phyloP scores from a whole-genome alignment of 2,797 vertebrate species.

The Crocidura indochinensis region DNA sequence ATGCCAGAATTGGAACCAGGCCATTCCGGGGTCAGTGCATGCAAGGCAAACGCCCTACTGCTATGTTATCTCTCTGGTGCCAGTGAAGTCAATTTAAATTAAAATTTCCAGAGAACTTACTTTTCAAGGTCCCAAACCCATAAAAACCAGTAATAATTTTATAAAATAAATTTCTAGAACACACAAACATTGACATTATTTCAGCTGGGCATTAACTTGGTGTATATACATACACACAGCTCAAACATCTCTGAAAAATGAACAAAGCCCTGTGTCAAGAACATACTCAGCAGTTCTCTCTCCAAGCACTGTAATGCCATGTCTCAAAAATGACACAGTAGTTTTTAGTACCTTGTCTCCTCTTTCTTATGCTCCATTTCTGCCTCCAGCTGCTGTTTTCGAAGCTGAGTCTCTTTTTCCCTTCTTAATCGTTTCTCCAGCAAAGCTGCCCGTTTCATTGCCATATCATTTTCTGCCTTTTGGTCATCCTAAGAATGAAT shows the following conservation, averaged over 20 bases:
- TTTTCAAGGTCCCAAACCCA: neutral
- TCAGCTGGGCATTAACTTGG: no score
- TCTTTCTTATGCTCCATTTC: conserved; percentile 97
- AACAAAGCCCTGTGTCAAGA: no score
- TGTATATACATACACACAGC: no score
- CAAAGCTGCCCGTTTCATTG: conserved; percentile 96
- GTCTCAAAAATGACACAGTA: neutral
- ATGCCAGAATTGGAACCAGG: no score
- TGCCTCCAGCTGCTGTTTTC: conserved; percentile 95
- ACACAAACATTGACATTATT: no score
- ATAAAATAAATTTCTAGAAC: no score
- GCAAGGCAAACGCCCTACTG: no score
- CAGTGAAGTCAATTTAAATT: neutral
- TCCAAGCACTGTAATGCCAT: neutral
- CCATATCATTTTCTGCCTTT: conserved; percentile 97
- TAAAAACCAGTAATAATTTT: no score
- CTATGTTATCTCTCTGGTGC: no score
- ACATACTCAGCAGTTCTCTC: no score
- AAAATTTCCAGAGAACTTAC: conserved; percentile 40
- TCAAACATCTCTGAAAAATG: neutral
- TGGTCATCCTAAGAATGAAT: conserved; percentile 94
- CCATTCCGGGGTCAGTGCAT: no score
- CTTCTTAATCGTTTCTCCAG: conserved; percentile 97
- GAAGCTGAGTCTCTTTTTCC: conserved; percentile 96
- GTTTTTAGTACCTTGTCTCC: conserved; percentile 93